A percentile compares a stretch with the other conserved stretches of the same genome.
Evolutionary conservation across 2,797 vertebrate species (phyloP).

Genomic region (Sylvia borin): DNA sequence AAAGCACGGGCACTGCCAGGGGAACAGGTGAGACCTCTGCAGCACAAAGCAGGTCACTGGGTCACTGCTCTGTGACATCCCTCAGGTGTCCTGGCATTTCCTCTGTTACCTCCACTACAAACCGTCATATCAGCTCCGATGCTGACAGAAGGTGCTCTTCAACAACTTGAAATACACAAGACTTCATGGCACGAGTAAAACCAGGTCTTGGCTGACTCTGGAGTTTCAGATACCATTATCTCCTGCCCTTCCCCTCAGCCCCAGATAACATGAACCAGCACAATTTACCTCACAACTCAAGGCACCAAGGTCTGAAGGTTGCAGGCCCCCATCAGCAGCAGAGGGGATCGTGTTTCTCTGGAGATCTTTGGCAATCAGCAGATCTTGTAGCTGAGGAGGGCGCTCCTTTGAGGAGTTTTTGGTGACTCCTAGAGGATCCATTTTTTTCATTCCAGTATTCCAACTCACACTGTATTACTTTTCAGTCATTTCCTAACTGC

Average conservation of each 20-base stretch:
- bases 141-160: not conserved
- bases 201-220: too few species aligned
- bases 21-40: rapidly evolving
- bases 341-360: rapidly evolving
- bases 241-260: not conserved
- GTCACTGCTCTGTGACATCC: not conserved
- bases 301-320: rapidly evolving
- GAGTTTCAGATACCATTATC: rapidly evolving
- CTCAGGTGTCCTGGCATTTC: not conserved
- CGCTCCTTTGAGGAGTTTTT: not conserved
- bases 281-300: not conserved
- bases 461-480: not conserved
- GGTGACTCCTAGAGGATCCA: not conserved
- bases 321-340: rapidly evolving
- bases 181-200: rapidly evolving
- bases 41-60: rapidly evolving
- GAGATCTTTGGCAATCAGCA: not conserved
- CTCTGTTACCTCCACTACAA: not conserved
- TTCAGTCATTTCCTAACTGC: not conserved
- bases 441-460: not conserved
- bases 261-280: rapidly evolving
- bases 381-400: not conserved
- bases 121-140: rapidly evolving
- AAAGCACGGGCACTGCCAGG: rapidly evolving
- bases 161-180: rapidly evolving